A percentile compares a stretch with the other conserved stretches of the same genome.
Evolutionary conservation across 2,113 vertebrate species (phyloP).

Genomic region (Syngnathoides biaculeatus): DNA sequence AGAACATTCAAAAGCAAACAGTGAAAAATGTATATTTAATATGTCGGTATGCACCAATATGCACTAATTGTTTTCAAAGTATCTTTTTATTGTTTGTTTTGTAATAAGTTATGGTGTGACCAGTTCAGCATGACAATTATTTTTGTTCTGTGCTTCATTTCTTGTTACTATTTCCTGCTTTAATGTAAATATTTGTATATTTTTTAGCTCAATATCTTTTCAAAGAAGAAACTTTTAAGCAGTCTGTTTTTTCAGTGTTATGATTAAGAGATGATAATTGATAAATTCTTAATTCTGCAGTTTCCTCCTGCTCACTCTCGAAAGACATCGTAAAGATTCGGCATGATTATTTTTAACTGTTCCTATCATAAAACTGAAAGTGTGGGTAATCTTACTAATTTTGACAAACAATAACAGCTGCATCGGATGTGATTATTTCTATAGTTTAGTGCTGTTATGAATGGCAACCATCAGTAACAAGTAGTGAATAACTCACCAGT

Average conservation of each 20-base stretch:
- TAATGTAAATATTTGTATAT: background rate
- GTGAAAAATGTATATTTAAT: too few relatives aligned
- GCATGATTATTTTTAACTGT: conserved; percentile 23
- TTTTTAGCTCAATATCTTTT: too few relatives aligned
- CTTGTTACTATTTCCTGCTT: background rate
- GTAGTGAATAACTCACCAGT: conserved; percentile 41
- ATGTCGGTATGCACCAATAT: too few relatives aligned
- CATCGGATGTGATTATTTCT: conserved; percentile 32
- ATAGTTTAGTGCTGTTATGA: conserved; percentile 48
- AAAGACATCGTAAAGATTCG: conserved; percentile 1
- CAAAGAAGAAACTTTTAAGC: conserved; percentile 12
- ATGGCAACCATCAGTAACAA: conserved; percentile 28
- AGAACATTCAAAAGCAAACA: too few relatives aligned
- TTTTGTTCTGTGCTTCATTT: background rate
- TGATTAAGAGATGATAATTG: conserved; percentile 16
- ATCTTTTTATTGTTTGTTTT: background rate
- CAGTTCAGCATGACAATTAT: background rate
- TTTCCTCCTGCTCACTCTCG: conserved; percentile 14
- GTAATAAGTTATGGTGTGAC: background rate
- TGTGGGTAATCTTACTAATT: conserved; percentile 35
- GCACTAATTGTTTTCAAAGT: too few relatives aligned
- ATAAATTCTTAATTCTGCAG: conserved; percentile 40
- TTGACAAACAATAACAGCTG: conserved; percentile 32
- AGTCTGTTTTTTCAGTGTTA: conserved; percentile 10
- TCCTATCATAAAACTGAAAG: conserved; percentile 40